Percentiles rank a stretch among this genome's conserved stretches.
Evolutionary conservation across 2,797 vertebrate genomes (phyloP).

Genomic region (Pipistrellus nathusii): DNA sequence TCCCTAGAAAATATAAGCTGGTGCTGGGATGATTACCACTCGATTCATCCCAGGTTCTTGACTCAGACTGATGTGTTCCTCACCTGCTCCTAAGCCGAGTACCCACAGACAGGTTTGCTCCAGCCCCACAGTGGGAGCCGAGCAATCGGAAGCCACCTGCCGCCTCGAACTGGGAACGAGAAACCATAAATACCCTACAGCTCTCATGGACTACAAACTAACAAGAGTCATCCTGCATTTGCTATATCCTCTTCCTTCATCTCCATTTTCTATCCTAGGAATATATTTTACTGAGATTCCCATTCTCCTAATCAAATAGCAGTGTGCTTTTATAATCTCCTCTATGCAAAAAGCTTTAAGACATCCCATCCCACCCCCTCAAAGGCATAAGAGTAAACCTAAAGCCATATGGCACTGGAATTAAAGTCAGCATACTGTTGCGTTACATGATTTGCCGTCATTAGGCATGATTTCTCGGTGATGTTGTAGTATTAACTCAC

Average conservation of each 20-base stretch:
- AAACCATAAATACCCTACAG: background rate
- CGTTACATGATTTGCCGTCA: conserved; percentile 26
- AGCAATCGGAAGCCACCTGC: background rate
- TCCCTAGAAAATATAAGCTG: background rate
- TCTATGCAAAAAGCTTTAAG: conserved; percentile 45
- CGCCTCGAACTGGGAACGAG: background rate
- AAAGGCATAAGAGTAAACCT: conserved; percentile 69
- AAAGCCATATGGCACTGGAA: conserved; percentile 67
- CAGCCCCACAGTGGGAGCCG: background rate
- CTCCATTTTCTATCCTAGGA: background rate
- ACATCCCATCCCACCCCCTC: background rate
- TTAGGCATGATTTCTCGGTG: conserved; percentile 62
- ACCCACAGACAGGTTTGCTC: background rate
- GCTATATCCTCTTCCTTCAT: background rate
- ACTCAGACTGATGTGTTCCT: background rate
- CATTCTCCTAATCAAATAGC: conserved; percentile 65
- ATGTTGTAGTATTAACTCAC: conserved; percentile 51
- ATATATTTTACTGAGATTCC: conserved; percentile 29
- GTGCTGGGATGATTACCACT: background rate
- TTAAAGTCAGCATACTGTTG: conserved; percentile 64
- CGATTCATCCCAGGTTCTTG: background rate
- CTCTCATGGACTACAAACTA: conserved; percentile 19
- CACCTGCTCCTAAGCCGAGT: background rate
- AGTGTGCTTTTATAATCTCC: conserved; percentile 52
- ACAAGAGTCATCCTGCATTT: conserved; percentile 12